Evolutionary conservation across 2,888 invertebrate genomes (phyloP).

Genomic region (Cordilura impudica): DNA sequence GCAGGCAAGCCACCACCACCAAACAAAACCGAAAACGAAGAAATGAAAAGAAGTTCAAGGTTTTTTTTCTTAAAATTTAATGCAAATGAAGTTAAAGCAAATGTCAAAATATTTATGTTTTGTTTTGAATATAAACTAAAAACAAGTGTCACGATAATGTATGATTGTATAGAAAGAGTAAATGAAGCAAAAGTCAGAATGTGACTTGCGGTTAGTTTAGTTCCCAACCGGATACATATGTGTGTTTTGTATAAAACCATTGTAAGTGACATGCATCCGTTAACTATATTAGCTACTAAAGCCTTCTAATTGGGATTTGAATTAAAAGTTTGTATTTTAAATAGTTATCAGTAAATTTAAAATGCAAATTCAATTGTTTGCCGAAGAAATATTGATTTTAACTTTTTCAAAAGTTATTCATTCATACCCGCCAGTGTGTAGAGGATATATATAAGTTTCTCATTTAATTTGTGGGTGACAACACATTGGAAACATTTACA

Average conservation of each 20-base stretch:
- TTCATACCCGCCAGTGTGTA: too few species aligned
- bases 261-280: not conserved
- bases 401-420: too few species aligned
- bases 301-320: too few species aligned
- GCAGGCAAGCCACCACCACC: constrained; percentile 50
- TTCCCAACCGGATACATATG: not conserved
- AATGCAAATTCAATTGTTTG: too few species aligned
- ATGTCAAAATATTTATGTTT: constrained; percentile 13
- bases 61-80: constrained; percentile 56
- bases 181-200: not conserved
- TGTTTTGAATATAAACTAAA: constrained; percentile 16
- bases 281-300: too few species aligned
- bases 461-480: too few species aligned
- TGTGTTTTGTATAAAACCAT: too few species aligned
- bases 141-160: constrained; percentile 2
- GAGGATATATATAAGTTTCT: too few species aligned
- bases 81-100: not conserved
- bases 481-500: too few species aligned
- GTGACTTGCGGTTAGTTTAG: not conserved
- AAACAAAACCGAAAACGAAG: constrained; percentile 39
- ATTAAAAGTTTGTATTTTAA: too few species aligned
- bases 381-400: too few species aligned
- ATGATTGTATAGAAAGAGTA: not conserved
- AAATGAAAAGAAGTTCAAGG: constrained; percentile 66
- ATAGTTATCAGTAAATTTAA: too few species aligned